These are phyloP conservation scores for Erynnis tages DNA, from an alignment of 2,888 invertebrate species.

Conservation along the genomic window DNA sequence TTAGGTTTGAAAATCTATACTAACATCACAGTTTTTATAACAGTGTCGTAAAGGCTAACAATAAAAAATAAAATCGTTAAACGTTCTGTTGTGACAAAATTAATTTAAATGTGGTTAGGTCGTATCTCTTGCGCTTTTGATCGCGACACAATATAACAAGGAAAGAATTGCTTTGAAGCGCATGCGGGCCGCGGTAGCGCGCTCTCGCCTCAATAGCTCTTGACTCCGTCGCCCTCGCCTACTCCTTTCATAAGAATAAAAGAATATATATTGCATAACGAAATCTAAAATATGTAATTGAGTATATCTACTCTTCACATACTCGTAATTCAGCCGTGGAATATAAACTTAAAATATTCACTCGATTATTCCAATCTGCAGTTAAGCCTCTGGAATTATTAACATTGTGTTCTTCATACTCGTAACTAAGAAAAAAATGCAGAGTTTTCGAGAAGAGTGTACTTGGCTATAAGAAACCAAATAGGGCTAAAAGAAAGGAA, in stretches of 20 bases:
- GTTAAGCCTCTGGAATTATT: too few relatives aligned
- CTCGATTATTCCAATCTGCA: too few relatives aligned
- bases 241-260: constrained; percentile 58
- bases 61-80: background rate
- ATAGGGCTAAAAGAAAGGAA: background rate
- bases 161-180: constrained; percentile 62
- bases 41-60: too few relatives aligned
- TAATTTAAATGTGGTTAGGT: constrained; percentile 3
- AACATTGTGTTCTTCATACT: background rate
- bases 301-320: constrained; percentile 5
- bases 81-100: background rate
- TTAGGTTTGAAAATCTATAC: too few relatives aligned
- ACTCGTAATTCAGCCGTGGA: too few relatives aligned
- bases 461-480: background rate
- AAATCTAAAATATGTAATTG: constrained; percentile 33
- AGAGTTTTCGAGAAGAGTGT: background rate
- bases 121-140: constrained; percentile 57
- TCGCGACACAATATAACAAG: constrained; percentile 55
- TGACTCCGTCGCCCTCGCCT: constrained; percentile 58
- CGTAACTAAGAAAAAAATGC: constrained; percentile 1
- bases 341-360: too few relatives aligned
- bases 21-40: too few relatives aligned
- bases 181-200: constrained; percentile 53
- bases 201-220: constrained; percentile 70
- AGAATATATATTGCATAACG: constrained; percentile 41